Evolutionary conservation across 2,113 vertebrate genomes (phyloP).

Genomic region (Cololabis saira): DNA sequence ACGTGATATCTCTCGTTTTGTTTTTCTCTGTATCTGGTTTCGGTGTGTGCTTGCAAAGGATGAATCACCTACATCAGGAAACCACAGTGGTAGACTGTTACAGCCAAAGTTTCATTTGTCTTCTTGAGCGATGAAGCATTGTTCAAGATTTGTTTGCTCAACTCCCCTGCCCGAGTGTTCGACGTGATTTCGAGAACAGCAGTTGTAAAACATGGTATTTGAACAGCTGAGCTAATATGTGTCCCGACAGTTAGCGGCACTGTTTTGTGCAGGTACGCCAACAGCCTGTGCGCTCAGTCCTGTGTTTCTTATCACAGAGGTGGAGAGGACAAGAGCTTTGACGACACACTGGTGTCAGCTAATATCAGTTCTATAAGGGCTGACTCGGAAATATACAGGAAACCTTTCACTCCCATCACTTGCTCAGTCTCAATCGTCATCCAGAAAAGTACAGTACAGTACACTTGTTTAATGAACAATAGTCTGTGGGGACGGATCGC

Average conservation of each 20-base stretch:
- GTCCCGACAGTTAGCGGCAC: constrained; percentile 45
- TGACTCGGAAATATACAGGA: constrained; percentile 75
- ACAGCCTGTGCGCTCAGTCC: constrained; percentile 28
- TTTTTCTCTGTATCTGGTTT: constrained; percentile 25
- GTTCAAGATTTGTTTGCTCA: constrained; percentile 34
- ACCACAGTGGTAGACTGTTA: constrained; percentile 48
- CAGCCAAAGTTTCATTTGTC: constrained; percentile 28
- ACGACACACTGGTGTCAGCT: constrained; percentile 72
- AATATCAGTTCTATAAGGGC: constrained; percentile 70
- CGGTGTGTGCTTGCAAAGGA: constrained; percentile 28
- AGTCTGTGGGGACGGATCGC: constrained; percentile 70
- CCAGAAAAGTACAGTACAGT: constrained; percentile 59
- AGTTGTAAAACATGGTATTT: constrained; percentile 27
- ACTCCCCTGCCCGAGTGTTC: constrained; percentile 17
- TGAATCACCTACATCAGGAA: constrained; percentile 64
- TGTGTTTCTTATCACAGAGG: constrained; percentile 41
- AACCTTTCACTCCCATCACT: constrained; percentile 76
- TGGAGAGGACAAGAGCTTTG: constrained; percentile 28
- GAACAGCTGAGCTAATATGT: constrained; percentile 28
- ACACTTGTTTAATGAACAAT: constrained; percentile 76
- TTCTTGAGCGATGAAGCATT: constrained; percentile 25
- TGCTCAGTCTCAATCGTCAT: constrained; percentile 67
- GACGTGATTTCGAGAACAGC: constrained; percentile 16
- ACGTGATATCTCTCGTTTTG: constrained; percentile 30
- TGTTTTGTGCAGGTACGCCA: constrained; percentile 50